Conservation (phyloP, 2,888 invertebrate genomes). For the Drosophila lutescens region DNA sequence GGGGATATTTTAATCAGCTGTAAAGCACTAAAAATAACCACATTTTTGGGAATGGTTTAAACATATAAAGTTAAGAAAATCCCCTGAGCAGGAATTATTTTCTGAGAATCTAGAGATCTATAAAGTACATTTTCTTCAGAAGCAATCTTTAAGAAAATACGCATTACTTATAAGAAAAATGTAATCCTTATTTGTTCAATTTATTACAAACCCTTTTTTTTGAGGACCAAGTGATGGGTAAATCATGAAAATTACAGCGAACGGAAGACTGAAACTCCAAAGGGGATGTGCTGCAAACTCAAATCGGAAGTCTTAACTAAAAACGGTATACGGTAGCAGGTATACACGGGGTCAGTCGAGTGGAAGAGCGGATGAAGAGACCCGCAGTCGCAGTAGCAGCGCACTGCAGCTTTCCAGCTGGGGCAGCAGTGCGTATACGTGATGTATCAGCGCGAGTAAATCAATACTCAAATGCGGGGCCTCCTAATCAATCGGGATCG, state of each 20-base stretch:
- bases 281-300: slow-evolving; percentile 43
- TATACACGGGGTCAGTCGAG: slow-evolving; percentile 57
- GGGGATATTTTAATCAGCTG: not conserved
- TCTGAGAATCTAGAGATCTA: no score
- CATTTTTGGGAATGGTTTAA: not conserved
- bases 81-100: no score
- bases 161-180: not conserved
- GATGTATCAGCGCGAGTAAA: slow-evolving; percentile 59
- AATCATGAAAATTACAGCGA: slow-evolving; percentile 56
- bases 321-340: slow-evolving; percentile 44
- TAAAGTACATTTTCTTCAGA: no score
- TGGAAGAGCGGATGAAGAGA: slow-evolving; percentile 53
- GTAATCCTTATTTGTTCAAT: not conserved
- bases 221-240: slow-evolving; percentile 43
- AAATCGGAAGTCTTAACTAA: slow-evolving; percentile 68
- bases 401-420: slow-evolving; percentile 27
- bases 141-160: no score
- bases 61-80: no score
- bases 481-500: slow-evolving; percentile 35
- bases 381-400: slow-evolving; percentile 3
- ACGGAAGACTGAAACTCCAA: slow-evolving; percentile 55
- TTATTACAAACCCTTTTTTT: slow-evolving; percentile 14
- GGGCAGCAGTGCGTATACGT: slow-evolving; percentile 56
- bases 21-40: not conserved
- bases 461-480: slow-evolving; percentile 63